These are phyloP conservation scores for Drosophila borborema DNA, from an alignment of 2,888 invertebrate genomes.

Conservation along the genomic window DNA sequence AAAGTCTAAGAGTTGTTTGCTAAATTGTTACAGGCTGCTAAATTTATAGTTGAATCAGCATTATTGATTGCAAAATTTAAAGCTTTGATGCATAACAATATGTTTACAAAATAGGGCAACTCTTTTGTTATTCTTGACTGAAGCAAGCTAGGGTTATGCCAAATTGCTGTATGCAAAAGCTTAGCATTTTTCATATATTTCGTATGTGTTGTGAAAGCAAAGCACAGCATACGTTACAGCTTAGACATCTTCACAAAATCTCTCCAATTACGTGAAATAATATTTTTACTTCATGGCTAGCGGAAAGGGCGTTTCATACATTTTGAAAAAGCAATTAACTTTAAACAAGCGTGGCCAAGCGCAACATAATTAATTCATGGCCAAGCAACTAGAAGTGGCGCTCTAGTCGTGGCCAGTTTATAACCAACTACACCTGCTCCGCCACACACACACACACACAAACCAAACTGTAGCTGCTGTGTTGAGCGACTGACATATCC, in stretches of 20 bases:
- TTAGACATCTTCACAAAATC: slow-evolving; percentile 10
- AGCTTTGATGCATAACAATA: background rate
- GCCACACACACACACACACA: slow-evolving; percentile 7
- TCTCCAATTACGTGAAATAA: slow-evolving; percentile 39
- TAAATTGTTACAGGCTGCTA: slow-evolving; percentile 15
- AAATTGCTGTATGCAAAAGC: background rate
- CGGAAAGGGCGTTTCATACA: slow-evolving; percentile 46
- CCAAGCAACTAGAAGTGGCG: slow-evolving; percentile 30
- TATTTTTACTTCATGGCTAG: slow-evolving; percentile 28
- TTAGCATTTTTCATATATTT: background rate
- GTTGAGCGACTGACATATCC: slow-evolving; percentile 39
- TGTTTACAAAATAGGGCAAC: background rate
- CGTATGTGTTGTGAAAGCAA: background rate
- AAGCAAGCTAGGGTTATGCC: background rate
- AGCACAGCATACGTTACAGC: background rate
- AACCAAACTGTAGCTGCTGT: slow-evolving; percentile 3
- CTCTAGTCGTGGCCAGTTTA: slow-evolving; percentile 49
- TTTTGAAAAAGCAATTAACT: slow-evolving; percentile 69
- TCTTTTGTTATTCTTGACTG: background rate
- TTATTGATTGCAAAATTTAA: slow-evolving; percentile 3
- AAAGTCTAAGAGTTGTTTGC: slow-evolving; percentile 24
- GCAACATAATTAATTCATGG: slow-evolving; percentile 66
- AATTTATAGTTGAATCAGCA: slow-evolving; percentile 26
- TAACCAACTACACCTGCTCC: slow-evolving; percentile 28
- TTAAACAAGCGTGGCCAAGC: slow-evolving; percentile 60